These are phyloP conservation scores for Leptocoma aspasia DNA, from an alignment of 2,113 vertebrate genomes.

Conservation along the genomic window DNA sequence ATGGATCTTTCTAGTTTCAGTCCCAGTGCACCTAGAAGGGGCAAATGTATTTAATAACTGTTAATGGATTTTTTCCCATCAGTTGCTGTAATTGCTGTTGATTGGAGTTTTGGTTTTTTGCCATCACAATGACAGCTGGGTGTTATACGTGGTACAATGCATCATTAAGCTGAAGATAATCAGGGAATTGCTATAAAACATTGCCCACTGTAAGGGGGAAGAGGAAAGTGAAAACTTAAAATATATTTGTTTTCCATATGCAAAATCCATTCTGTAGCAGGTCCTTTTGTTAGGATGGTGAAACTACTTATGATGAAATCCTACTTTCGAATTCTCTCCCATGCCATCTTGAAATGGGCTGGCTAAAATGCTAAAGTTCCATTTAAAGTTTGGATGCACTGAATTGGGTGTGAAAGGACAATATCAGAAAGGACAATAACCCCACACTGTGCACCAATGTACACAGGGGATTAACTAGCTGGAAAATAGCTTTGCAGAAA, in stretches of 20 bases:
- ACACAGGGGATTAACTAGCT: neutral
- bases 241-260: neutral
- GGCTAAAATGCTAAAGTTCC: neutral
- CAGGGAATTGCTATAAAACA: neutral
- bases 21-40: neutral
- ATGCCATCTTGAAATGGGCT: neutral
- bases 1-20: neutral
- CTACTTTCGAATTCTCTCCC: neutral
- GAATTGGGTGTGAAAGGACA: neutral
- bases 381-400: neutral
- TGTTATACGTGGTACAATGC: neutral
- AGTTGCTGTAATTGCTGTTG: neutral
- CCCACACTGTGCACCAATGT: fast-evolving
- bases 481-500: neutral
- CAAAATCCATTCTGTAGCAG: neutral
- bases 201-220: neutral
- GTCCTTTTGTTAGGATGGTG: neutral
- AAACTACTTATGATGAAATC: neutral
- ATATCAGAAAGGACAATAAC: neutral
- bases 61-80: neutral
- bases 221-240: neutral
- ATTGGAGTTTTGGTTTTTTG: neutral
- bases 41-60: neutral
- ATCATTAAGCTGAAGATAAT: neutral
- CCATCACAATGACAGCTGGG: neutral